These are phyloP conservation scores for Drosophila formosana DNA, from an alignment of 2,888 invertebrate species.

Conservation along the genomic window DNA sequence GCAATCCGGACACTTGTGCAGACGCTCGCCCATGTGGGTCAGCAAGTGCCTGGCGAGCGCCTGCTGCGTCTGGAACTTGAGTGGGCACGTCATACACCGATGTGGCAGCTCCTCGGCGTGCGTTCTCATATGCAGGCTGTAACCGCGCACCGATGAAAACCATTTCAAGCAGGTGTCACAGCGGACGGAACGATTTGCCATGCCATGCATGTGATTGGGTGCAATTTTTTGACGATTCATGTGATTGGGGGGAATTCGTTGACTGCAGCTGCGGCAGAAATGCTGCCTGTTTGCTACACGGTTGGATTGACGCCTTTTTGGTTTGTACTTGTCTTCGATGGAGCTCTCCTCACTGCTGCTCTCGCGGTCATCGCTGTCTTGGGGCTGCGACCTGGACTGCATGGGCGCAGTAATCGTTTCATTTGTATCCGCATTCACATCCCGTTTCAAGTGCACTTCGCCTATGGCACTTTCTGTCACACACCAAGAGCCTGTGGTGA, in stretches of 20 bases:
- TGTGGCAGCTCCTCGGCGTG: neutral
- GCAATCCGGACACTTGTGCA: neutral
- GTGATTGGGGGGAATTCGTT: neutral
- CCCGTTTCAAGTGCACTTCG: neutral
- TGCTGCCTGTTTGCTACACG: too few species aligned
- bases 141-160: neutral
- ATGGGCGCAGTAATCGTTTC: neutral
- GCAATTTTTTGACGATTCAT: neutral
- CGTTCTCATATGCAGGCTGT: neutral
- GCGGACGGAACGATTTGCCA: neutral
- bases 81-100: neutral
- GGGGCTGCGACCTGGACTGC: neutral
- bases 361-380: neutral
- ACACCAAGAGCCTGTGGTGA: neutral
- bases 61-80: neutral
- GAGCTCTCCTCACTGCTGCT: neutral
- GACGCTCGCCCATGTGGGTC: neutral
- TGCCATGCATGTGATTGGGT: neutral
- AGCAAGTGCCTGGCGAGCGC: neutral
- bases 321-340: neutral
- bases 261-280: too few species aligned
- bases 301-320: too few species aligned
- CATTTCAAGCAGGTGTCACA: neutral
- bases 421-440: neutral
- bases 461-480: neutral